Conservation (phyloP, 1,140 invertebrate species). For the Wasmannia auropunctata region DNA sequence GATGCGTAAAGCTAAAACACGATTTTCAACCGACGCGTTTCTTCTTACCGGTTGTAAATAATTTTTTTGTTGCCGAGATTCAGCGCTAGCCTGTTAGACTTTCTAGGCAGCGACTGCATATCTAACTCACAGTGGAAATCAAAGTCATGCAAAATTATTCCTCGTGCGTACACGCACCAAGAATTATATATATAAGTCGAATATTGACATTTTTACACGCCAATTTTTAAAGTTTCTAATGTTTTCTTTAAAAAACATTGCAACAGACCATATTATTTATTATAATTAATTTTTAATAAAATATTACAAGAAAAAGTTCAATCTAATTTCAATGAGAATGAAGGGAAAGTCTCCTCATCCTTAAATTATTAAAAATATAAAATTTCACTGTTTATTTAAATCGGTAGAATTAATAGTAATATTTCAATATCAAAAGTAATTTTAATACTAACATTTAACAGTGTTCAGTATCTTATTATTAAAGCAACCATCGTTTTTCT, state of each 20-base stretch:
- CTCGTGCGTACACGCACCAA: neutral
- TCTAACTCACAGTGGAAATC: neutral
- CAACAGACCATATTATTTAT: neutral
- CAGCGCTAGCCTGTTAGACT: neutral
- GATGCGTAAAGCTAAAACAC: conserved; percentile 11
- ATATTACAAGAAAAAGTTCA: neutral
- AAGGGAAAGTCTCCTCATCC: neutral
- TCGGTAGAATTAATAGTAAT: neutral
- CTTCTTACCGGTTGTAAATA: conserved; percentile 24
- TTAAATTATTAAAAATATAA: neutral
- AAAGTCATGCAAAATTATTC: neutral
- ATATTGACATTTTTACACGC: neutral
- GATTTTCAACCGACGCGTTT: conserved; percentile 27
- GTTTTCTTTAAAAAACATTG: neutral
- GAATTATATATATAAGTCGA: neutral
- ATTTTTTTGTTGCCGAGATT: conserved; percentile 22
- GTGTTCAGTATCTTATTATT: neutral
- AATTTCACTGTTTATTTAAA: neutral
- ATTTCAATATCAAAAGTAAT: too few species aligned
- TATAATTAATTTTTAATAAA: neutral
- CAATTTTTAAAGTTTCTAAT: neutral
- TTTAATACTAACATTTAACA: neutral
- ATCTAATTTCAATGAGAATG: neutral
- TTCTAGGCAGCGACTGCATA: conserved; percentile 4
- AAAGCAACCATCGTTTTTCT: neutral